Evolutionary conservation across 2,797 vertebrate genomes (phyloP).

Genomic region (Otolemur crassicaudatus): DNA sequence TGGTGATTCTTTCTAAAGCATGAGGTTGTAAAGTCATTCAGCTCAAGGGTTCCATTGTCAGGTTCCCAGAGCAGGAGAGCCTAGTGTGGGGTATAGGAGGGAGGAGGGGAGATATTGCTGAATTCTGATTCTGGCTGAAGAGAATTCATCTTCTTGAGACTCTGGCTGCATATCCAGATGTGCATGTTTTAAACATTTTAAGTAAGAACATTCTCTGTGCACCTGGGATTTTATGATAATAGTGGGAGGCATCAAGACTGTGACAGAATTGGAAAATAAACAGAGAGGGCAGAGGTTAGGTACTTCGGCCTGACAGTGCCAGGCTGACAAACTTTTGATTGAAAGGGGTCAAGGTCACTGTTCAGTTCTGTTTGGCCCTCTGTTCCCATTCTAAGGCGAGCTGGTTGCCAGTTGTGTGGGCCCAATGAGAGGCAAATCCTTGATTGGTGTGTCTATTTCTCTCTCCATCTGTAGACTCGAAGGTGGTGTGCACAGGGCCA

Average conservation of each 20-base stretch:
- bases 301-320: neutral
- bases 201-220: neutral
- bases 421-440: neutral
- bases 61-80: neutral
- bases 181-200: neutral
- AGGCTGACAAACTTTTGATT: neutral
- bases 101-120: neutral
- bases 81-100: fast-evolving
- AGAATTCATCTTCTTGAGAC: constrained; percentile 25
- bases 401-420: neutral
- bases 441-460: neutral
- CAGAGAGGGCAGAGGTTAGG: neutral
- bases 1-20: neutral
- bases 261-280: neutral
- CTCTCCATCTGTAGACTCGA: neutral
- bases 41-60: neutral
- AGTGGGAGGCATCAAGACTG: neutral
- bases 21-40: neutral
- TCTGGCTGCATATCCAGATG: neutral
- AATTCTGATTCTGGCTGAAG: constrained; percentile 31
- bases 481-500: neutral
- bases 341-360: neutral
- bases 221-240: neutral
- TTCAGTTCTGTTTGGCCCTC: neutral
- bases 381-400: neutral